These are phyloP conservation scores for Rhagologus leucostigma DNA, from an alignment of 2,113 vertebrate genomes.

Conservation along the genomic window DNA sequence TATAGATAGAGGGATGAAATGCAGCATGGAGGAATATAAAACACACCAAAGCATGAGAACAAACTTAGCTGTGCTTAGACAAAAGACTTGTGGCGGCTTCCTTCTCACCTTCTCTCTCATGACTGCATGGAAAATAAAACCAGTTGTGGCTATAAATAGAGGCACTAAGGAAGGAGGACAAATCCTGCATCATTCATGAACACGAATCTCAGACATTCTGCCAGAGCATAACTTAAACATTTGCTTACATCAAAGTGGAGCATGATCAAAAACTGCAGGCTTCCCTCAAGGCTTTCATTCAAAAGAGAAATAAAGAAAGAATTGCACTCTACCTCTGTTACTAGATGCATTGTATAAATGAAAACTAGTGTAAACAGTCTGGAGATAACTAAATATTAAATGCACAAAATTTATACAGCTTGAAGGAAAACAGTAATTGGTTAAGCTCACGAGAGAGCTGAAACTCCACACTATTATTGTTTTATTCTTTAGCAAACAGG, in stretches of 20 bases:
- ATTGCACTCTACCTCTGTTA: constrained; percentile 33
- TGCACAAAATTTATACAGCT: constrained; percentile 41
- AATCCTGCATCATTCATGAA: constrained; percentile 66
- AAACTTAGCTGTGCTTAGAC: background rate
- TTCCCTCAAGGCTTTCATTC: constrained; percentile 62
- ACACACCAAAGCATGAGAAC: background rate
- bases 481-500: background rate
- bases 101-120: background rate
- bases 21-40: background rate
- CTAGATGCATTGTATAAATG: constrained; percentile 53
- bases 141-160: constrained; percentile 43
- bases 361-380: constrained; percentile 70
- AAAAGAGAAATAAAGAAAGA: constrained; percentile 20
- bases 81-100: background rate
- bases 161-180: background rate
- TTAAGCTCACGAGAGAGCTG: constrained; percentile 7
- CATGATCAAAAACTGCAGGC: constrained; percentile 46
- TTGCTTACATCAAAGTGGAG: constrained; percentile 66
- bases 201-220: constrained; percentile 21
- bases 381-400: constrained; percentile 68
- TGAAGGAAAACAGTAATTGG: constrained; percentile 60
- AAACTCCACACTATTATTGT: background rate
- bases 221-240: constrained; percentile 65
- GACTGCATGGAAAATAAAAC: constrained; percentile 10
- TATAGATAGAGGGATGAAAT: background rate